Evolutionary conservation across 1,140 invertebrate species (phyloP).

Genomic region (Danaus plexippus): DNA sequence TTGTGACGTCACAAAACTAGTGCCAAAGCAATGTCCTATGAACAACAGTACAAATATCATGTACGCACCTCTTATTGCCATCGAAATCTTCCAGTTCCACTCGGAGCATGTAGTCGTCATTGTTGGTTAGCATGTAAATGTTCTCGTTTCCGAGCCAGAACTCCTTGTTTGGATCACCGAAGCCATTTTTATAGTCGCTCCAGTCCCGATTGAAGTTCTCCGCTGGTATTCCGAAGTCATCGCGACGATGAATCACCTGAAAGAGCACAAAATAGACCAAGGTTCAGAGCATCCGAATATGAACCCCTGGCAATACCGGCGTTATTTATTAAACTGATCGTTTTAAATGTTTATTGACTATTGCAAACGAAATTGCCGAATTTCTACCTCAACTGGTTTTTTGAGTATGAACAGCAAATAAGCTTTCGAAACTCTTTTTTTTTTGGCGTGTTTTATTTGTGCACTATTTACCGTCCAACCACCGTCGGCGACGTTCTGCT

Average conservation of each 20-base stretch:
- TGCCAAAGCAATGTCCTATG: too few species aligned
- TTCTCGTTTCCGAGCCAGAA: conserved; percentile 97
- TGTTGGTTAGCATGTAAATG: conserved; percentile 95
- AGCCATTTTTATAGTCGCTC: conserved; percentile 96
- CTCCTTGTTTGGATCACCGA: conserved; percentile 90
- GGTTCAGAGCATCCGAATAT: neutral
- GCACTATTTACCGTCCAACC: conserved; percentile 90
- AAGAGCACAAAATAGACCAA: neutral
- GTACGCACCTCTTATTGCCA: conserved; percentile 85
- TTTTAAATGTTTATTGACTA: too few species aligned
- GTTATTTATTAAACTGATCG: neutral
- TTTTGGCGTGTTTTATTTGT: too few species aligned
- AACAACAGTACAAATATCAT: too few species aligned
- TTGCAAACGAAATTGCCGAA: too few species aligned
- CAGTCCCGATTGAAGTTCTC: conserved; percentile 96
- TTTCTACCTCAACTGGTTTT: too few species aligned
- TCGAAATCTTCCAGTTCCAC: conserved; percentile 95
- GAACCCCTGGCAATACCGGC: neutral
- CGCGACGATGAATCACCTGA: conserved; percentile 91
- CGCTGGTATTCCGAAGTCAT: conserved; percentile 87
- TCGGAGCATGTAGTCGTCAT: conserved; percentile 89
- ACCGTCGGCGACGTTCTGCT: conserved; percentile 90
- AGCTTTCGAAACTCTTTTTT: too few species aligned
- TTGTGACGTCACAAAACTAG: too few species aligned
- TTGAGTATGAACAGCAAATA: too few species aligned